phyloP scores from a whole-genome alignment of 2,797 vertebrate genomes.

The Siniperca undulata region DNA sequence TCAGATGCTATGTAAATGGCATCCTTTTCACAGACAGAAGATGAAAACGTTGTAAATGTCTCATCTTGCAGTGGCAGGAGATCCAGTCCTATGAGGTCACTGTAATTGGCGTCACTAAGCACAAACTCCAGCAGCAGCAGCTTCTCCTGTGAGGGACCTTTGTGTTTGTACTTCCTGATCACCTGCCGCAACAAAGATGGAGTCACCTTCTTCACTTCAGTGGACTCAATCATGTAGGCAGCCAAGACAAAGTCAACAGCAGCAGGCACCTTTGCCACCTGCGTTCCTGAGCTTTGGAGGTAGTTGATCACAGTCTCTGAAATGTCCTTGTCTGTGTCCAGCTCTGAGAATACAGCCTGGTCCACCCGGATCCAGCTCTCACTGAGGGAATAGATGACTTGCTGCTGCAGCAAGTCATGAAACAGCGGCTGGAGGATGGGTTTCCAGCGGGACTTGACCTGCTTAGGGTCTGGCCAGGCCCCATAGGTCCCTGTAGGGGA shows the following conservation, averaged over 20 bases:
- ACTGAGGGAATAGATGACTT: conserved; percentile 90
- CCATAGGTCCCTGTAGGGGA: conserved; percentile 88
- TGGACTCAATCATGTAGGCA: conserved; percentile 70
- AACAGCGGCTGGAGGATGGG: conserved; percentile 93
- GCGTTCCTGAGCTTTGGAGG: conserved; percentile 95
- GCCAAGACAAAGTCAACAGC: conserved; percentile 88
- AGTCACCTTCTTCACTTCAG: conserved; percentile 89
- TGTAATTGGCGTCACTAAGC: conserved; percentile 92
- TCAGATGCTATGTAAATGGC: conserved; percentile 93
- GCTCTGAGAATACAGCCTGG: conserved; percentile 92
- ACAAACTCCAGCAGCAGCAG: conserved; percentile 92
- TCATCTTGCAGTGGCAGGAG: conserved; percentile 94
- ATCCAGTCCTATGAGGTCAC: conserved; percentile 95
- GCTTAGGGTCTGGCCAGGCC: conserved; percentile 92
- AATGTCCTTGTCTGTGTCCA: conserved; percentile 87
- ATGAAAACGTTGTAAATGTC: conserved; percentile 91
- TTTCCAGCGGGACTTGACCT: conserved; percentile 91
- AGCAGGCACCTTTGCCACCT: conserved; percentile 90
- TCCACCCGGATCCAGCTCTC: conserved; percentile 90
- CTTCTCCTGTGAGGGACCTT: conserved; percentile 88
- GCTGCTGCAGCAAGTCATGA: conserved; percentile 89
- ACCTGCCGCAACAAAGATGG: conserved; percentile 91
- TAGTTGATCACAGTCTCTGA: conserved; percentile 92
- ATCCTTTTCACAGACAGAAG: conserved; percentile 94
- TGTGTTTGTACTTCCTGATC: conserved; percentile 90